A percentile compares a stretch with the other conserved stretches of the same genome.
Evolutionary conservation across 1,140 invertebrate genomes (phyloP).

Genomic region (Drosophila leontia): DNA sequence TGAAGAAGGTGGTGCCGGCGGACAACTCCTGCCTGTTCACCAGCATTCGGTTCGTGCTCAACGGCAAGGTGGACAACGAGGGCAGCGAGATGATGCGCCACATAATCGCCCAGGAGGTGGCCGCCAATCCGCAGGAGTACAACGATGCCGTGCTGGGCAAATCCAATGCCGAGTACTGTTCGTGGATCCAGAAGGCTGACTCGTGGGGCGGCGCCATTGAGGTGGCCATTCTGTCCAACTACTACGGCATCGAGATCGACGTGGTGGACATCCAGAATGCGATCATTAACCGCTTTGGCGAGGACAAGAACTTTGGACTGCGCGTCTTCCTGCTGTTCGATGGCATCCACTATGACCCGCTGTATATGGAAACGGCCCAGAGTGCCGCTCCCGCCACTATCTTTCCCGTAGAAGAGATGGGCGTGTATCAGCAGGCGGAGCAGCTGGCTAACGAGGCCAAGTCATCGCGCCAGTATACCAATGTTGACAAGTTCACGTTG

Average conservation of each 20-base stretch:
- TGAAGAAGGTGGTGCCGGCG: slow-evolving; percentile 95
- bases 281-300: slow-evolving; percentile 96
- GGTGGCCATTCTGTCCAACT: slow-evolving; percentile 93
- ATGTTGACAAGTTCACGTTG: slow-evolving; percentile 94
- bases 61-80: slow-evolving; percentile 91
- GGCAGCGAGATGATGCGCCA: slow-evolving; percentile 91
- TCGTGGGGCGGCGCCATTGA: slow-evolving; percentile 99
- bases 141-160: slow-evolving; percentile 95
- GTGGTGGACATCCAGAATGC: slow-evolving; percentile 96
- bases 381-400: slow-evolving; percentile 90
- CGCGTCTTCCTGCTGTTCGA: slow-evolving; percentile 97
- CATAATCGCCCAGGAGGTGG: slow-evolving; percentile 93
- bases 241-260: slow-evolving; percentile 96
- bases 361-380: slow-evolving; percentile 93
- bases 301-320: slow-evolving; percentile 94
- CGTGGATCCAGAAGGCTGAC: slow-evolving; percentile 93
- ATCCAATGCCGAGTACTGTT: slow-evolving; percentile 93
- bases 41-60: slow-evolving; percentile 91
- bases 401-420: slow-evolving; percentile 91
- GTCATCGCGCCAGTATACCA: slow-evolving; percentile 93
- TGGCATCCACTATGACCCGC: slow-evolving; percentile 98
- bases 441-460: slow-evolving; percentile 95
- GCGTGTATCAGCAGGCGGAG: slow-evolving; percentile 91
- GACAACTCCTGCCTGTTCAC: slow-evolving; percentile 98
- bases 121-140: slow-evolving; percentile 91